Evolutionary conservation across 2,113 vertebrate genomes (phyloP).

Genomic region (Pedetes capensis): DNA sequence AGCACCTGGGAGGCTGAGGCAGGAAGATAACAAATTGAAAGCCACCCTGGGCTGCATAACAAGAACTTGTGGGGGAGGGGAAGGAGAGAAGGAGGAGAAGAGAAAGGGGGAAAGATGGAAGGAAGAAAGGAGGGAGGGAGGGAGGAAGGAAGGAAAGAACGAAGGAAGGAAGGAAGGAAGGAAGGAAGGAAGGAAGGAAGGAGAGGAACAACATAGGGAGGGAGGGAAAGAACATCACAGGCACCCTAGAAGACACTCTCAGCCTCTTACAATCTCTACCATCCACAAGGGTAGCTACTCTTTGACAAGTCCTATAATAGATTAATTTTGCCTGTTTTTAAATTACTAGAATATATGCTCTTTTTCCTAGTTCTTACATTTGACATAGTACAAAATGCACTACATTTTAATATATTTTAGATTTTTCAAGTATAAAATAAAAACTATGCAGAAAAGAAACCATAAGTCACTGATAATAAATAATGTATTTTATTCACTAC

Average conservation of each 20-base stretch:
- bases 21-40: too few relatives aligned
- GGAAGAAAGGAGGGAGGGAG: too few relatives aligned
- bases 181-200: not conserved
- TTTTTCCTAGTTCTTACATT: not conserved
- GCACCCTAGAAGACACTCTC: not conserved
- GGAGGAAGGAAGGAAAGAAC: too few relatives aligned
- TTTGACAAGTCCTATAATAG: not conserved
- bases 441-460: not conserved
- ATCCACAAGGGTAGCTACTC: not conserved
- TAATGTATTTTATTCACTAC: not conserved
- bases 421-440: slow-evolving; percentile 15
- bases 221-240: not conserved
- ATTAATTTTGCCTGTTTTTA: not conserved
- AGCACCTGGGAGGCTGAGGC: too few relatives aligned
- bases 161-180: not conserved
- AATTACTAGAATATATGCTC: not conserved
- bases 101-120: too few relatives aligned
- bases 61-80: too few relatives aligned
- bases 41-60: too few relatives aligned
- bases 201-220: not conserved
- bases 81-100: too few relatives aligned
- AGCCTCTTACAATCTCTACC: not conserved
- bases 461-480: not conserved
- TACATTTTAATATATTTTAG: not conserved
- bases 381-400: not conserved